Evolutionary conservation across 1,140 invertebrate species (phyloP), one percentile per base, ranked within the genome.

Genomic region (Calliphora vicina): DNA sequence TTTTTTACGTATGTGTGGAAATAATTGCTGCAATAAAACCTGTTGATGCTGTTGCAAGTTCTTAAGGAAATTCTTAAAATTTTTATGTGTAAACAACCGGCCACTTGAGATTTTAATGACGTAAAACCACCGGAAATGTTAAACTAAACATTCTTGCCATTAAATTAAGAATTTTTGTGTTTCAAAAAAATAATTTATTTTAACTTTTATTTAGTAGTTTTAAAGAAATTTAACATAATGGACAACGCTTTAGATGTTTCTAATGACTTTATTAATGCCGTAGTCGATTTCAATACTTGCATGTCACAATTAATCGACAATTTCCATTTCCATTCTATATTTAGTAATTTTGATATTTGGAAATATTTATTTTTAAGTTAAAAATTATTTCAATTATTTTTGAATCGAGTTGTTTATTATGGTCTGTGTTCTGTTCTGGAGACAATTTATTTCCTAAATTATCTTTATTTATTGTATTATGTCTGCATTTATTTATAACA

Each of bases 231-330:
- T 25, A 43, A 35, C 73, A 76, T 20, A 43, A 78, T 78, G 74
- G 74, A 78, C 23, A 78, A 78, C n/a, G 42, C 42, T 23, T 78
- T 43, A 12, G 74, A 78, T 45, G 42, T 78, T 10, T 35, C 74
- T 4, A 43, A 78, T 15, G 74, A 78, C 43, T 42, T 78, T n/a
- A 78, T 78, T 13, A 78, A 23, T 78, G 74, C 74, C 23, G 23
- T 78, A n/a, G 42, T 26, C 9, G 74, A 78, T 23, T 78, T 78
- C 42, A 78, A 78, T 78, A 78, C 74, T 20, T 78, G 74, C 35
- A 78, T 78, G 74, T 20, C 74, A 23, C 74, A 78, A 43, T 43
- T 78, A 45, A 42, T 78, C 9, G 35, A 78, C 25, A 78, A 23
- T 27, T 20, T 78, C 1, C 74, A 78, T 23, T 42, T 78, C 20